phyloP scores from a whole-genome alignment of 2,888 invertebrate genomes.

The Oscheius onirici region DNA sequence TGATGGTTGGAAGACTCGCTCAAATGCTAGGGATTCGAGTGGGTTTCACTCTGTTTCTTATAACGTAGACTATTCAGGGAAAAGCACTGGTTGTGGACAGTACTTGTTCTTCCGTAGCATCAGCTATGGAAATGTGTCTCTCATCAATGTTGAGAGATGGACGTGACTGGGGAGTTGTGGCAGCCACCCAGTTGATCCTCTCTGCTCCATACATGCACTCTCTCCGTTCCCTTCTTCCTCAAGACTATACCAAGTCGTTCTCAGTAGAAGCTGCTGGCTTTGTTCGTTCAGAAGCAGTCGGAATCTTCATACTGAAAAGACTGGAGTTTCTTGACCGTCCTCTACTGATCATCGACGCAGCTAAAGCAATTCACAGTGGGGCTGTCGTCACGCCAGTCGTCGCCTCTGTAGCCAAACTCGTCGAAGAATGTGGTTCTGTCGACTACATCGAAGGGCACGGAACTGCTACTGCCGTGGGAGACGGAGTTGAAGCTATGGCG shows the following conservation, averaged over 20 bases:
- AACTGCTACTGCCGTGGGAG: slow-evolving; percentile 79
- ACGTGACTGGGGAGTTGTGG: slow-evolving; percentile 43
- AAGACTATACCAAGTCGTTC: slow-evolving; percentile 46
- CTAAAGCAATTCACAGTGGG: slow-evolving; percentile 42
- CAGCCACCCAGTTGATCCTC: slow-evolving; percentile 47
- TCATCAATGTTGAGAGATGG: slow-evolving; percentile 40
- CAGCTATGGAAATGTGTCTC: slow-evolving; percentile 50
- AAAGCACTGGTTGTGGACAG: slow-evolving; percentile 50
- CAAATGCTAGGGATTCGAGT: slow-evolving; percentile 44
- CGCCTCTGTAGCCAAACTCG: slow-evolving; percentile 39
- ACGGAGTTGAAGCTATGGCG: slow-evolving; percentile 59
- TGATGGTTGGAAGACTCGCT: slow-evolving; percentile 48
- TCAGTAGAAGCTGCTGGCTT: slow-evolving; percentile 45
- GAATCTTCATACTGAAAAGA: slow-evolving; percentile 43
- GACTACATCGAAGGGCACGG: slow-evolving; percentile 95
- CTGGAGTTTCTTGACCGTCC: background rate
- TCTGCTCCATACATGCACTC: slow-evolving; percentile 45
- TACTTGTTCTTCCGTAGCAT: slow-evolving; percentile 54
- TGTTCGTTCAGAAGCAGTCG: slow-evolving; percentile 47
- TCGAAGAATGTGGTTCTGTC: slow-evolving; percentile 74
- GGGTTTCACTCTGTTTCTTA: background rate
- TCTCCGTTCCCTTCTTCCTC: slow-evolving; percentile 37
- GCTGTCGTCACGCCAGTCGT: slow-evolving; percentile 53
- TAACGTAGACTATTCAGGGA: slow-evolving; percentile 33
- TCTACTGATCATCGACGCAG: slow-evolving; percentile 27